Evolutionary conservation across 2,797 vertebrate genomes (phyloP).

Genomic region (Chrosomus eos): DNA sequence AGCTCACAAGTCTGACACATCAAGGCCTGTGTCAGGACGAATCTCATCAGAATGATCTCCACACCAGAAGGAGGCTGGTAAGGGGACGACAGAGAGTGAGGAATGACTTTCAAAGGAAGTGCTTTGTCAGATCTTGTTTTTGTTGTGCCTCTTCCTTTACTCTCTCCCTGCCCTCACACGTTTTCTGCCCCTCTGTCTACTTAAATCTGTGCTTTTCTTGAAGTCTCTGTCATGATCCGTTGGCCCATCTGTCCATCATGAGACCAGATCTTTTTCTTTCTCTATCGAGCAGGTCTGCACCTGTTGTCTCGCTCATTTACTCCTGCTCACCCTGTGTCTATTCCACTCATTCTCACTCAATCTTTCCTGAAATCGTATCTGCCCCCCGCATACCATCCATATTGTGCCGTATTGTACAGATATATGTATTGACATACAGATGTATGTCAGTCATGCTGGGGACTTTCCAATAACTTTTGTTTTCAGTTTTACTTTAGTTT

Average conservation of each 20-base stretch:
- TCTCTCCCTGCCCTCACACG: constrained; percentile 14
- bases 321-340: constrained; percentile 36
- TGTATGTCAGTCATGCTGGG: neutral
- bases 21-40: constrained; percentile 31
- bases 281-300: constrained; percentile 16
- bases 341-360: constrained; percentile 29
- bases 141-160: constrained; percentile 15
- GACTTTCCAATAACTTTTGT: neutral
- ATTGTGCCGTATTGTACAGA: neutral
- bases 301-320: constrained; percentile 44
- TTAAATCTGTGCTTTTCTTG: constrained; percentile 22
- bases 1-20: constrained; percentile 29
- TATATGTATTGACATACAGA: neutral
- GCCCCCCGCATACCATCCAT: neutral
- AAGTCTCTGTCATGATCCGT: constrained; percentile 37
- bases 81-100: constrained; percentile 12
- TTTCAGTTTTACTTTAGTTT: neutral
- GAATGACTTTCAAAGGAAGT: constrained; percentile 8
- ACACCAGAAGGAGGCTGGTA: constrained; percentile 9
- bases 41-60: constrained; percentile 48
- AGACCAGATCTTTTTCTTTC: constrained; percentile 13
- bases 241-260: constrained; percentile 33
- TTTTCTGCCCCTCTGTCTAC: constrained; percentile 32
- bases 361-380: neutral
- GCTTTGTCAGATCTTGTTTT: constrained; percentile 42